Conservation (phyloP, 2,888 invertebrate species). For the Trachelus troglodyta region DNA sequence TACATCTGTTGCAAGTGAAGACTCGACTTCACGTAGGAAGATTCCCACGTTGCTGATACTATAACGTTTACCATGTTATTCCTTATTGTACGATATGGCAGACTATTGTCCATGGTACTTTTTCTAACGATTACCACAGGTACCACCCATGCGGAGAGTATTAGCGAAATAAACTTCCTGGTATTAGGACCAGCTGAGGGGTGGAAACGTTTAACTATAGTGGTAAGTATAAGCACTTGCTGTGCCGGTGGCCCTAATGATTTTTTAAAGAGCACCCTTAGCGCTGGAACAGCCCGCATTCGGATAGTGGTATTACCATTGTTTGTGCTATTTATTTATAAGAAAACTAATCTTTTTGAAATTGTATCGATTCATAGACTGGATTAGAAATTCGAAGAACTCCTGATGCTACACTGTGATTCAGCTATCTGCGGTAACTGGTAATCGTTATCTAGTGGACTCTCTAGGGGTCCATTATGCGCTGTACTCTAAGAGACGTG, state of each 20-base stretch:
- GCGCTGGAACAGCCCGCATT: not conserved
- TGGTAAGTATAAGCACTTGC: not conserved
- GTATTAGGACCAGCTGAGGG: not conserved
- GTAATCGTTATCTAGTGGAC: not conserved
- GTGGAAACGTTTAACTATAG: not conserved
- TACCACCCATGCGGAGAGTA: conserved; percentile 14
- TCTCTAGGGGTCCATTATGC: not conserved
- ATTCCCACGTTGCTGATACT: not conserved
- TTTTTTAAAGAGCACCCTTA: conserved; percentile 25
- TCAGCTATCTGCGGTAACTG: not conserved
- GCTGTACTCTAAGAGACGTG: not conserved
- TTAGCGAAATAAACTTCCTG: conserved; percentile 12
- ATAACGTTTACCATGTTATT: not conserved
- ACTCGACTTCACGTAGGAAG: not conserved
- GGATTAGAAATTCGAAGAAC: not conserved
- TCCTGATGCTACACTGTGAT: not conserved
- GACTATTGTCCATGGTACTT: not conserved
- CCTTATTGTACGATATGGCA: not conserved
- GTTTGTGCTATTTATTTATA: not conserved
- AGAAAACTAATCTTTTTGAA: not conserved
- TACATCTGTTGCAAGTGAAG: not conserved
- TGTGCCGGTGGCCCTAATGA: conserved; percentile 21
- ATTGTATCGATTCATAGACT: not conserved
- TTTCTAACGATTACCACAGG: not conserved
- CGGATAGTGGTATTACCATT: not conserved